Base-by-base conservation (phyloP, 2,888 invertebrate species). In the Scaptomyza parva region DNA sequence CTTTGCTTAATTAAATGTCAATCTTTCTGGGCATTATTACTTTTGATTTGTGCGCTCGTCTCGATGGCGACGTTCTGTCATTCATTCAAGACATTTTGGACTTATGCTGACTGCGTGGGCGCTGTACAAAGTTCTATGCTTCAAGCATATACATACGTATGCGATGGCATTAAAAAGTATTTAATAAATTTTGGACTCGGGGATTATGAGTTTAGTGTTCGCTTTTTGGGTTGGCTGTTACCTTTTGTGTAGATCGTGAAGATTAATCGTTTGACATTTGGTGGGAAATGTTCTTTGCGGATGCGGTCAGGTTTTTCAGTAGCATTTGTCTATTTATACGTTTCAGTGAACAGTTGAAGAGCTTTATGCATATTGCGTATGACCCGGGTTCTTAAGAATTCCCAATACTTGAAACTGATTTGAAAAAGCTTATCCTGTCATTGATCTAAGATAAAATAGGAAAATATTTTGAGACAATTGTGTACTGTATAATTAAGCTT, bases 1-100 rank as follows among this genome's bases (percentile, higher is more conserved):
- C 78, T 82, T 78, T 85, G 84, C 85, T 84, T 84, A 86, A 84
- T 84, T 88, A 83, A 84, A 88, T 84, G 84, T 86, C 84, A 84
- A 84, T 84, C 84, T 88, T 51, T 71, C 52, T 48, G 14, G 45
- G 58, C 60, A 74, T 74, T 69, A 78, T 87, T 80, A 76, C 57
- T 86, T 84, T 83, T 84, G 88, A 84, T 88, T 84, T 86, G 86
- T 83, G 72, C 61, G 72, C 65, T 70, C 75, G 87, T 77, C 81
- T 80, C 63, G 41, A 18, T 73, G 78, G 66, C 77, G 86, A 69
- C 68, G 37, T 22, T 45, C 62, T 71, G 77, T 70, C 80, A 76
- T 63, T 53, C 58, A 66, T 62, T 43, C 57, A 54, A 66, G 64
- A 60, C 59, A 58, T 61, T 63, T 70, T 70, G 64, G 70, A 52